phyloP scores from a whole-genome alignment of 2,797 vertebrate genomes.

The Sebastes cheni region DNA sequence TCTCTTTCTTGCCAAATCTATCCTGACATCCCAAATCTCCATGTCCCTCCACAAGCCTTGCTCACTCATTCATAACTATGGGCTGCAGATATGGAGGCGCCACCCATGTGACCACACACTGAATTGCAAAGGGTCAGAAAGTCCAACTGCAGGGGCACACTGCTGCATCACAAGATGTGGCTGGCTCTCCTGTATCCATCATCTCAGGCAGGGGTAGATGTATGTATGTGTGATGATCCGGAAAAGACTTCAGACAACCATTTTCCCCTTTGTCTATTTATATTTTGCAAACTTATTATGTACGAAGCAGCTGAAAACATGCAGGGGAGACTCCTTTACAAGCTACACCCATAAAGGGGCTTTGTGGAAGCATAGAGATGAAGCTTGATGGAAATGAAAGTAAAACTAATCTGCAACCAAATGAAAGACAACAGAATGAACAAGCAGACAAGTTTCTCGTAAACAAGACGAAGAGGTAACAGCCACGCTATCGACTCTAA shows the following conservation, averaged over 20 bases:
- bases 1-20: slow-evolving; percentile 45
- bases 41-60: slow-evolving; percentile 1
- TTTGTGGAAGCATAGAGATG: background rate
- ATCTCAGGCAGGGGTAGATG: background rate
- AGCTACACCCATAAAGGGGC: background rate
- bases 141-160: background rate
- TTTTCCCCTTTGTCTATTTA: background rate
- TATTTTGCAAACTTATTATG: background rate
- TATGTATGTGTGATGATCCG: background rate
- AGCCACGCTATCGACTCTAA: background rate
- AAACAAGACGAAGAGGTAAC: background rate
- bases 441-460: background rate
- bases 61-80: slow-evolving; percentile 32
- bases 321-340: background rate
- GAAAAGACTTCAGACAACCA: background rate
- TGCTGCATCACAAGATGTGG: background rate
- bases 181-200: background rate
- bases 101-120: slow-evolving; percentile 26
- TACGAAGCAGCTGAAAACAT: background rate
- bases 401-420: background rate
- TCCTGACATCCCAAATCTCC: slow-evolving; percentile 45
- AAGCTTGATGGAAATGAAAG: background rate
- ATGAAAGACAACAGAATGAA: background rate
- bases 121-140: slow-evolving; percentile 11
- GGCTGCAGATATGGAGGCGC: slow-evolving; percentile 28